Evolutionary conservation across 2,888 invertebrate species (phyloP), one percentile per base, ranked within the genome.

Genomic region (Vandiemenella viatica): DNA sequence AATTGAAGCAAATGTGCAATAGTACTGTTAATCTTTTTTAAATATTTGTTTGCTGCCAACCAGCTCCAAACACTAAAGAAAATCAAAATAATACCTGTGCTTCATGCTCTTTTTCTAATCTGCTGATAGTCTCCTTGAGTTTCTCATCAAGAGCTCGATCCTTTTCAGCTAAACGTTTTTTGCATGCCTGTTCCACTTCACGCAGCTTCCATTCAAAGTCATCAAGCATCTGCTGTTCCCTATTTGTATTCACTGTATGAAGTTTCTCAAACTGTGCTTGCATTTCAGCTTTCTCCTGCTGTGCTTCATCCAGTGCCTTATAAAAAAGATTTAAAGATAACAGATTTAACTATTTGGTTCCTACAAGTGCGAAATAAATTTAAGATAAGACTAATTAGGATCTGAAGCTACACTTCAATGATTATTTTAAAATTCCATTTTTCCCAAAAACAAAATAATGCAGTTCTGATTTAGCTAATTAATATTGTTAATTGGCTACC

Each of bases 171-270:
- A 76, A 55, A 57, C 73, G 72, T 55, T 73, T 72, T 56, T 85
- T 75, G 49, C 82, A 81, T 7, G 72, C 68, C 57, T 77, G 77
- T 67, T 85, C 82, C 58, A 85, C 74, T 63, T 84, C 82, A 37
- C 86, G 65, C 62, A 85, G 70, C 67, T 86, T 84, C 85, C 85
- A 87, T 68, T 87, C 86, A 66, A 85, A 86, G 67, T 87, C 86
- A 4, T 79, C 78, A 56, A 86, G 67, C 59, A 86, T 72, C 50
- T 78, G 71, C 59, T 84, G 83, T 45, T 86, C 85, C 45, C 83
- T 71, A 46, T 58, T 74, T 46, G 79, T 75, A 22, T 78, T 80
- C 41, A 80, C 76, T 0, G 79, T 77, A 3, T 80, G 67, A 37
- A 80, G 70, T 10, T 76, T 72, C 56, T 82, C 80, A 75, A 78